These are phyloP conservation scores for Drosophila sturtevanti DNA, from an alignment of 1,140 invertebrate species.

Conservation along the genomic window DNA sequence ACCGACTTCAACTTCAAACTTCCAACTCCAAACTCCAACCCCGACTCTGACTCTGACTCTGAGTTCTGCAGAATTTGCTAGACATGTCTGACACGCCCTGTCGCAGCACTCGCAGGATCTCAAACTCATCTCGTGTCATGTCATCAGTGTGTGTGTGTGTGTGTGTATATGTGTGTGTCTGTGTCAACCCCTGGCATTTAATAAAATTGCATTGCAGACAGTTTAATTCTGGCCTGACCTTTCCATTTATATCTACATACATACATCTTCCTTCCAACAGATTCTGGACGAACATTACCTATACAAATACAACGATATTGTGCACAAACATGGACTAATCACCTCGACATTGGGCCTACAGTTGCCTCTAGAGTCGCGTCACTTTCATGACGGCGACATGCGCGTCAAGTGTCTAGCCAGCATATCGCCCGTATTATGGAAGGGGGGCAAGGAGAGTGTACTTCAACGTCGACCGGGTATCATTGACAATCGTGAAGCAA, in stretches of 20 bases:
- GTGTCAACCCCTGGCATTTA: slow-evolving; percentile 42
- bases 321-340: slow-evolving; percentile 85
- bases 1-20: not conserved
- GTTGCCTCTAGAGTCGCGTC: slow-evolving; percentile 83
- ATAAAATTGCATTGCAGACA: slow-evolving; percentile 47
- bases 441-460: slow-evolving; percentile 84
- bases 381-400: slow-evolving; percentile 85
- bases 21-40: not conserved
- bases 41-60: not conserved
- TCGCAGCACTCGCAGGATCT: slow-evolving; percentile 36
- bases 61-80: slow-evolving; percentile 44
- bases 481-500: slow-evolving; percentile 85
- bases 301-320: slow-evolving; percentile 83
- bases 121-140: not conserved
- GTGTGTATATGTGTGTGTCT: slow-evolving; percentile 15
- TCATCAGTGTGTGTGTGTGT: not conserved
- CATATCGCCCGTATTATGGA: slow-evolving; percentile 85
- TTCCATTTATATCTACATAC: slow-evolving; percentile 10
- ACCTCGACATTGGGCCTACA: slow-evolving; percentile 84
- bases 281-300: slow-evolving; percentile 83
- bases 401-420: slow-evolving; percentile 85
- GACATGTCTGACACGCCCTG: slow-evolving; percentile 68
- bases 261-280: slow-evolving; percentile 73
- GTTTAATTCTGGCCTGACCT: slow-evolving; percentile 47
- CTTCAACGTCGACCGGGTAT: slow-evolving; percentile 84